These are phyloP conservation scores for Hypomecis atomaria DNA, from an alignment of 2,888 invertebrate genomes.

Conservation along the genomic window DNA sequence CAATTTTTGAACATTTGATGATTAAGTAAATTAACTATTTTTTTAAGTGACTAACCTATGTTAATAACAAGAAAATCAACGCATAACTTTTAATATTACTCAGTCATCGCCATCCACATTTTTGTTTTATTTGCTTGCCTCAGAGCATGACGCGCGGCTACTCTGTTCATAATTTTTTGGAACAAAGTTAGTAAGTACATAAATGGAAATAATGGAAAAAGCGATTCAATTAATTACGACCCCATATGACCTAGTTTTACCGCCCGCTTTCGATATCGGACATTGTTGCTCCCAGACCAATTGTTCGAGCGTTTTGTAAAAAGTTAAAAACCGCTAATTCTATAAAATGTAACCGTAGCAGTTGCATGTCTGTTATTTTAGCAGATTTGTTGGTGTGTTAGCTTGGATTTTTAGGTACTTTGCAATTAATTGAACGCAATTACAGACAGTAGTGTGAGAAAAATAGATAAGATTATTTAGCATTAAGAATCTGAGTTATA, in stretches of 20 bases:
- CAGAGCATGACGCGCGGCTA: constrained; percentile 1
- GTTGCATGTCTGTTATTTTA: constrained; percentile 9
- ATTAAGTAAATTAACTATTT: no score
- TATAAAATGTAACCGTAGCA: constrained; percentile 4
- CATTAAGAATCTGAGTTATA: no score
- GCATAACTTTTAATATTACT: no score
- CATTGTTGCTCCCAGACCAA: constrained; percentile 26
- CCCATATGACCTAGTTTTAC: constrained; percentile 22
- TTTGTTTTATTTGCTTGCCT: not conserved
- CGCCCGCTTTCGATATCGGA: constrained; percentile 18
- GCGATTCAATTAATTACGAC: constrained; percentile 25
- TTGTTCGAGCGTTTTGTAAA: constrained; percentile 24
- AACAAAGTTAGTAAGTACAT: constrained; percentile 21
- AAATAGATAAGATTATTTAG: no score
- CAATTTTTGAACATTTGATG: no score
- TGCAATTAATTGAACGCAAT: no score
- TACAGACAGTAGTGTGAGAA: no score
- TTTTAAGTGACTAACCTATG: no score
- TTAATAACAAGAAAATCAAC: no score
- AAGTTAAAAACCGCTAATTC: constrained; percentile 16
- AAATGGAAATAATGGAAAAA: constrained; percentile 19
- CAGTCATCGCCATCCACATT: no score
- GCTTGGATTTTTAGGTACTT: constrained; percentile 13
- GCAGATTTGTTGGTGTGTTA: constrained; percentile 10
- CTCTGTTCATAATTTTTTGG: constrained; percentile 3